Conservation (phyloP, 2,888 invertebrate genomes). For the Ochropleura leucogaster region DNA sequence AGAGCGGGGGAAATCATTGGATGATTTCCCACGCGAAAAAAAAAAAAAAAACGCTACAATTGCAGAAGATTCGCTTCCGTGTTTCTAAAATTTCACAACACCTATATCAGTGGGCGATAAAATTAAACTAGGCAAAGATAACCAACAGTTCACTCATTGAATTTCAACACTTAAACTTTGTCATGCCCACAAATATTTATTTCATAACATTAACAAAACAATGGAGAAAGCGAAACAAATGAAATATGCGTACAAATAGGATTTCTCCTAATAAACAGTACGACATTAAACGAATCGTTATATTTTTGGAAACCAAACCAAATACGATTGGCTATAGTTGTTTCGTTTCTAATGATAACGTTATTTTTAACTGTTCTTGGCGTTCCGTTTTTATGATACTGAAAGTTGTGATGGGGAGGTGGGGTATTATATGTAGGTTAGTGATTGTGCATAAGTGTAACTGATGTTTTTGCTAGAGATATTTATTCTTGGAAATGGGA, state of each 20-base stretch:
- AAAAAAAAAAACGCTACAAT: neutral
- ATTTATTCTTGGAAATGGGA: no score
- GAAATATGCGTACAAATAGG: slow-evolving; percentile 49
- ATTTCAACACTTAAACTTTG: slow-evolving; percentile 54
- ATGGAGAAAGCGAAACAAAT: slow-evolving; percentile 62
- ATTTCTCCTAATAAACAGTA: slow-evolving; percentile 61
- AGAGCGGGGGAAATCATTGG: no score
- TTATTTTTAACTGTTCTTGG: slow-evolving; percentile 31
- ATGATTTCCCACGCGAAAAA: no score
- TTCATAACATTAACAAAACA: slow-evolving; percentile 50
- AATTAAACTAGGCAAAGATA: slow-evolving; percentile 49
- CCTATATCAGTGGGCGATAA: slow-evolving; percentile 40
- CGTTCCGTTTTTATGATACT: slow-evolving; percentile 39
- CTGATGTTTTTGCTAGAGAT: neutral
- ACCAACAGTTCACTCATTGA: slow-evolving; percentile 15
- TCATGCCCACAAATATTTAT: slow-evolving; percentile 61
- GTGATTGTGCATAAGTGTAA: neutral
- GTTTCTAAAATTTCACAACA: slow-evolving; percentile 48
- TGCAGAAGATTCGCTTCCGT: slow-evolving; percentile 12
- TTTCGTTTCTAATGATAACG: neutral
- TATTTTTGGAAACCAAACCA: slow-evolving; percentile 56
- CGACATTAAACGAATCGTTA: slow-evolving; percentile 58
- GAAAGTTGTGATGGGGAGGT: slow-evolving; percentile 8
- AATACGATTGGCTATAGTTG: slow-evolving; percentile 54
- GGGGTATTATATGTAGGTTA: slow-evolving; percentile 6